Evolutionary conservation across 1,140 invertebrate species (phyloP).

Genomic region (Drosophila nannoptera): DNA sequence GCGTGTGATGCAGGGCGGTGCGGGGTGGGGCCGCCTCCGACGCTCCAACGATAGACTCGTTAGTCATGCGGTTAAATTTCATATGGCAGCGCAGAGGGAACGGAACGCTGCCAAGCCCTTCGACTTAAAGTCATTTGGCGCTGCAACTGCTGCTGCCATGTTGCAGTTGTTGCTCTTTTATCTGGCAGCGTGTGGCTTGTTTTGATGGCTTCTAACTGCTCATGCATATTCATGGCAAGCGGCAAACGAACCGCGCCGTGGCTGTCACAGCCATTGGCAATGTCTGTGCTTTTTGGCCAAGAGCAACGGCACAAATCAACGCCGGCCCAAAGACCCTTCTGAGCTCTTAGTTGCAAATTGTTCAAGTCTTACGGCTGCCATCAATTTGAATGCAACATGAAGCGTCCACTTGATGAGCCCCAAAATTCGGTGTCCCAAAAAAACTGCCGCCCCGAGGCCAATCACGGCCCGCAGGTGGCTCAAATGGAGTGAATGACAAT

Average conservation of each 20-base stretch:
- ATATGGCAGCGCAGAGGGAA: slow-evolving; percentile 49
- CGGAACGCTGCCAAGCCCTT: slow-evolving; percentile 44
- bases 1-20: not conserved
- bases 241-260: slow-evolving; percentile 58
- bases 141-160: not conserved
- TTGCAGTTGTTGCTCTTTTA: not conserved
- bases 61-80: slow-evolving; percentile 72
- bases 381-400: slow-evolving; percentile 17
- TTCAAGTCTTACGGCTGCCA: slow-evolving; percentile 19
- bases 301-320: slow-evolving; percentile 54
- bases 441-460: too few species aligned
- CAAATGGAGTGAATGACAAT: too few species aligned
- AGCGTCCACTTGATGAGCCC: slow-evolving; percentile 28
- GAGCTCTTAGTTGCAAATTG: not conserved
- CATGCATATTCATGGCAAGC: slow-evolving; percentile 72
- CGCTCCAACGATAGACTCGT: slow-evolving; percentile 74
- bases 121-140: slow-evolving; percentile 65
- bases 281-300: slow-evolving; percentile 11
- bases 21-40: slow-evolving; percentile 45
- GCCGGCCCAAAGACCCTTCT: slow-evolving; percentile 38
- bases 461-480: too few species aligned
- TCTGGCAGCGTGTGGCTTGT: slow-evolving; percentile 51
- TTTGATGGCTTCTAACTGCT: slow-evolving; percentile 73
- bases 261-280: slow-evolving; percentile 18
- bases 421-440: not conserved